phyloP scores from a whole-genome alignment of 2,888 invertebrate genomes.

The Tillus elongatus region DNA sequence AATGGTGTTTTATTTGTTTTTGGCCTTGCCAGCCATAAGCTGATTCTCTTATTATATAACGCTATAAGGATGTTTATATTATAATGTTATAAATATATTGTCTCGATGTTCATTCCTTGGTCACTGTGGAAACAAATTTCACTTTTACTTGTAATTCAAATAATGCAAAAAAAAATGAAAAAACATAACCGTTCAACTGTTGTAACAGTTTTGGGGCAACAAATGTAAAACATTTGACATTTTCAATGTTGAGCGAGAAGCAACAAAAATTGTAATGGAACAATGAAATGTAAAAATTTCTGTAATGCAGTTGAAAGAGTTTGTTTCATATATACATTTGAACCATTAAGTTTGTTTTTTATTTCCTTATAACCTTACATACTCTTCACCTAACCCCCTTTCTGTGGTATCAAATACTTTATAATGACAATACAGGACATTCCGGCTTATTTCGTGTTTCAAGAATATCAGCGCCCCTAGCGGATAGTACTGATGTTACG shows the following conservation, averaged over 20 bases:
- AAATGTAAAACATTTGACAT: conserved; percentile 18
- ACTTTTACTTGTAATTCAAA: conserved; percentile 29
- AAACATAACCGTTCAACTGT: conserved; percentile 37
- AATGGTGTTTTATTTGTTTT: too few species aligned
- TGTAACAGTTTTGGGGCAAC: conserved; percentile 28
- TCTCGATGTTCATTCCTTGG: conserved; percentile 34
- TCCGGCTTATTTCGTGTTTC: too few species aligned
- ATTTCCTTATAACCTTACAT: not conserved
- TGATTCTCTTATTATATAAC: too few species aligned
- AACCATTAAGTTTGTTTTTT: conserved; percentile 25
- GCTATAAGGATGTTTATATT: not conserved
- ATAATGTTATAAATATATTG: conserved; percentile 25
- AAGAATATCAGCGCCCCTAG: too few species aligned
- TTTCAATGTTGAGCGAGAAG: conserved; percentile 7
- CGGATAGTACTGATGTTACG: too few species aligned
- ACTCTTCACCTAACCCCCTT: too few species aligned
- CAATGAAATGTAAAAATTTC: conserved; percentile 21
- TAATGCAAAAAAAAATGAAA: conserved; percentile 18
- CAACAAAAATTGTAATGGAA: conserved; percentile 6
- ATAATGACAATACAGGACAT: too few species aligned
- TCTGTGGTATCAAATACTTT: too few species aligned
- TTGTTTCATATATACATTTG: conserved; percentile 35
- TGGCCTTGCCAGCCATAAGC: too few species aligned
- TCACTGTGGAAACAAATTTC: conserved; percentile 30
- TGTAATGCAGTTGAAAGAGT: conserved; percentile 32